Evolutionary conservation across 1,140 invertebrate species (phyloP), one percentile per base, ranked within the genome.

Genomic region (Eupeodes corollae): DNA sequence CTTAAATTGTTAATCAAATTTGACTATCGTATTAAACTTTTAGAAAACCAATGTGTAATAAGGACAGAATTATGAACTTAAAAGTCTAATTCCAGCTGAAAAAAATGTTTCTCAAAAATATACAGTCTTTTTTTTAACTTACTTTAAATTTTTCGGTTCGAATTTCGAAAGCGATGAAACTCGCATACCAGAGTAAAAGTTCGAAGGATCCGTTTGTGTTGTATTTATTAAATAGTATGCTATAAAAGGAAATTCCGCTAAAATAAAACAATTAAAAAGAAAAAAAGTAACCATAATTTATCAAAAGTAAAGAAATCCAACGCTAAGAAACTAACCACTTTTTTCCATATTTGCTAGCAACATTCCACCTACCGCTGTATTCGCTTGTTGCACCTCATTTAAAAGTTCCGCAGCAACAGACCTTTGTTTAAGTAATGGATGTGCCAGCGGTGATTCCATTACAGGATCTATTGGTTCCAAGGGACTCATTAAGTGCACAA

Each of bases 171-270:
- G 67, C 26, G 84, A 85, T 47, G 83, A 82, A 58, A 82, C 80
- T 58, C 87, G 77, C 52, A 88, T 80, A 54, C 84, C 84, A 60
- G 84, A 82, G 67, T 89, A 88, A 71, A 91, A 90, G 45, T 83
- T 80, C 48, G 80, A 73, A 32, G 87, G 86, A 71, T 91, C 87
- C 26, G 82, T 86, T 66, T 84, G 82, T 46, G 80, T 79, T 21
- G 84, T 88, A 61, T 91, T 91, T 68, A 91, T 86, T 54, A 91
- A 76, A 69, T 91, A 90, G 60, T 91, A 89, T 1, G 86, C 79
- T 70, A 93, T 91, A 71, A 91, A 91, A 5, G 89, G 88, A 63
- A 91, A 91, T 57, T 91, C 86, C 39, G 86, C 87, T 88, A 65
- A 9, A 73, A 76, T 33, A 31, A 41, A 10, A 41, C 46, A 6